These are phyloP conservation scores for Microtus montanus DNA, from an alignment of 2,113 vertebrate species.

Conservation along the genomic window DNA sequence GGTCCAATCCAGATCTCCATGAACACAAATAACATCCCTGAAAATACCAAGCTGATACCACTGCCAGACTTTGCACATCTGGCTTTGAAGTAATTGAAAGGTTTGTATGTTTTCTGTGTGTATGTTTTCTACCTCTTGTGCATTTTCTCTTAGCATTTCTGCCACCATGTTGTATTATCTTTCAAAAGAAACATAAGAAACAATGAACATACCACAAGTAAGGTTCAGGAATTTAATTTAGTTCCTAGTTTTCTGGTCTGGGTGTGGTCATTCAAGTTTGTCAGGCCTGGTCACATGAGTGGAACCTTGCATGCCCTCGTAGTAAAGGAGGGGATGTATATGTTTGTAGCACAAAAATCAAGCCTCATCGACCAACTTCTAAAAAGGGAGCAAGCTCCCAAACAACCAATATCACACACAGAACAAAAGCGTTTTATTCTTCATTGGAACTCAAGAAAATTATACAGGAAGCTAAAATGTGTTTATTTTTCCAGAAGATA, in stretches of 20 bases:
- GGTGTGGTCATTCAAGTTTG: not conserved
- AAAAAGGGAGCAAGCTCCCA: not conserved
- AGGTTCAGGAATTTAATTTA: not conserved
- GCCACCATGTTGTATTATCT: not conserved
- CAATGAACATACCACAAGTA: not conserved
- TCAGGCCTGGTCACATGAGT: not conserved
- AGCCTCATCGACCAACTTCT: not conserved
- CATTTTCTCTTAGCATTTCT: not conserved
- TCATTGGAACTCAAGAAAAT: not conserved
- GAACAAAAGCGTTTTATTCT: not conserved
- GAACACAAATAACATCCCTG: not conserved
- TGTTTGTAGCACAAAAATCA: not conserved
- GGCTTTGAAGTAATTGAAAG: not conserved
- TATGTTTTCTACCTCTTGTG: not conserved
- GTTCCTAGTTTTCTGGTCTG: slow-evolving; percentile 18
- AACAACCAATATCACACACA: not conserved
- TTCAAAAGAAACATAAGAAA: not conserved
- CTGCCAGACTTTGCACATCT: not conserved
- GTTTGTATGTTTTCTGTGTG: not conserved
- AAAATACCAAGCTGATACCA: not conserved
- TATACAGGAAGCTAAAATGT: not conserved
- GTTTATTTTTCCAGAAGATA: not conserved
- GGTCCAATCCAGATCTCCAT: not conserved
- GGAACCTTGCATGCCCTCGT: not conserved
- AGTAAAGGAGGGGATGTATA: not conserved